Evolutionary conservation across 2,888 invertebrate genomes (phyloP).

Genomic region (Dynastes maya): DNA sequence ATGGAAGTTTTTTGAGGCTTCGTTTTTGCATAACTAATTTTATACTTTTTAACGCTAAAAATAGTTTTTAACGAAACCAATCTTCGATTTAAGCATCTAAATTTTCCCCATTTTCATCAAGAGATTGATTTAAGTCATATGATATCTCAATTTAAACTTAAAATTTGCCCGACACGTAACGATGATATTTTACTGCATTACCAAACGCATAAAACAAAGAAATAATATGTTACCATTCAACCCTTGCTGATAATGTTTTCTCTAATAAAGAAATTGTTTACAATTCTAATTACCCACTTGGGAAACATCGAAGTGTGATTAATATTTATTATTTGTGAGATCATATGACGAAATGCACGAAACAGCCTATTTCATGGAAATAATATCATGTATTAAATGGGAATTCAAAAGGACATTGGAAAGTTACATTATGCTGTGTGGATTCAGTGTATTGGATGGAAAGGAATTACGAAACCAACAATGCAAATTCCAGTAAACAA

Average conservation of each 20-base stretch:
- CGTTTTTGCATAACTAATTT: conserved; percentile 34
- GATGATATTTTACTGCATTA: too few species aligned
- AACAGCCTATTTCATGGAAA: conserved; percentile 22
- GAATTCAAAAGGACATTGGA: conserved; percentile 37
- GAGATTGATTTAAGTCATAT: too few species aligned
- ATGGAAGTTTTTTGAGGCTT: background rate
- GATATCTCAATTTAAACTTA: background rate
- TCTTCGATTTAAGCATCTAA: background rate
- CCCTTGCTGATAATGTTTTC: background rate
- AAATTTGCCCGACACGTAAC: too few species aligned
- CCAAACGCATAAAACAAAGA: background rate
- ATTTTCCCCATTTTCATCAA: background rate
- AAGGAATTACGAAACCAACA: background rate
- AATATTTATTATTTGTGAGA: conserved; percentile 26
- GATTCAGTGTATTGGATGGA: background rate
- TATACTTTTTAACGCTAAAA: conserved; percentile 5
- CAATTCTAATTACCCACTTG: background rate
- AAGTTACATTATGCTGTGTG: conserved; percentile 16
- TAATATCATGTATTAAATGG: conserved; percentile 31
- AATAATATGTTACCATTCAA: background rate
- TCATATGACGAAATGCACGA: conserved; percentile 17
- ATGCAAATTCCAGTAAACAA: background rate
- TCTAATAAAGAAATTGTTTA: background rate
- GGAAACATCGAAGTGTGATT: conserved; percentile 20
- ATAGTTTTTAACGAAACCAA: conserved; percentile 1